These are phyloP conservation scores for Ploceus nigricollis DNA, from an alignment of 2,113 vertebrate species.

Conservation along the genomic window DNA sequence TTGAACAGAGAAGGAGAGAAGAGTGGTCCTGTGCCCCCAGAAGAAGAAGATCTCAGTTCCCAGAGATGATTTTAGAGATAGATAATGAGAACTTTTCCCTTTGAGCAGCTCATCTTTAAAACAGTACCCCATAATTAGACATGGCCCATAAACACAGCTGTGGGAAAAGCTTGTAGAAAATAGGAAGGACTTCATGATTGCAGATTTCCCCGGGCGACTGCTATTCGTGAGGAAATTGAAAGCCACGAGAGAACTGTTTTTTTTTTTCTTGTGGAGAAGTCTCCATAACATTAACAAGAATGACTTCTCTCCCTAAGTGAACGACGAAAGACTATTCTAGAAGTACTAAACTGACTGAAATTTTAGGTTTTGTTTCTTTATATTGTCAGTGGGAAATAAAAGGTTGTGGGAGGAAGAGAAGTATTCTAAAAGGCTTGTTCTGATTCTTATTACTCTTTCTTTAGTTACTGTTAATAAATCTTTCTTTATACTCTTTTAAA, in stretches of 20 bases:
- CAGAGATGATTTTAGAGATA: background rate
- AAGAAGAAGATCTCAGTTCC: background rate
- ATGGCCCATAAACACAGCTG: background rate
- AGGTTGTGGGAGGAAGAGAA: background rate
- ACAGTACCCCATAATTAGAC: background rate
- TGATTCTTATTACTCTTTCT: background rate
- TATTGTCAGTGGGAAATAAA: background rate
- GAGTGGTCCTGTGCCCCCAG: background rate
- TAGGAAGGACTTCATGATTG: background rate
- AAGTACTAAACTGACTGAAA: background rate
- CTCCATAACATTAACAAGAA: background rate
- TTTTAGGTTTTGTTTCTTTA: background rate
- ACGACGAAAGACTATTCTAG: background rate
- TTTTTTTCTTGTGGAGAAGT: background rate
- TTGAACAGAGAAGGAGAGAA: background rate
- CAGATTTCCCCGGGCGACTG: background rate
- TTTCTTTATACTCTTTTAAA: background rate
- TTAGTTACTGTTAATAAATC: background rate
- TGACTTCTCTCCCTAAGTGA: background rate
- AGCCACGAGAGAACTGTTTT: background rate
- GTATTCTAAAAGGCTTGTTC: background rate
- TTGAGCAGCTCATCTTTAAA: background rate
- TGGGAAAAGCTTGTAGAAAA: background rate
- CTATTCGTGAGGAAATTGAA: background rate
- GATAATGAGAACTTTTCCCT: background rate